Base-by-base conservation (phyloP, 1,140 invertebrate species). In the Euwallacea fornicatus region DNA sequence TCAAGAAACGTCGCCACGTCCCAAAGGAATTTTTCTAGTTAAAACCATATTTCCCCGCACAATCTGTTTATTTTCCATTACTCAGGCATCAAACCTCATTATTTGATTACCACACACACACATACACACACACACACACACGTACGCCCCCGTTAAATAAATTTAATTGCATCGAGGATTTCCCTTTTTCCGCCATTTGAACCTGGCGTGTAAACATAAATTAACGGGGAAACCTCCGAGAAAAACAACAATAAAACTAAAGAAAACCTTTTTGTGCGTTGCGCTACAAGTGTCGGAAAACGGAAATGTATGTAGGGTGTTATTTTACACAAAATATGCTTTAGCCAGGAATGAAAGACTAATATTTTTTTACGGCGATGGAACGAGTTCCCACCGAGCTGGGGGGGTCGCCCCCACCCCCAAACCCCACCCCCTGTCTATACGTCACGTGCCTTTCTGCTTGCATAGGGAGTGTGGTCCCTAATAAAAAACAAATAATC, bases 401-500 rank as follows among this genome's bases (percentile, higher is more conserved):
- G 42, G 53, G 54, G 54, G 54, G 33, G 50, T 43, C 1, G 62
- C 16, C 46, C 15, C 7, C 46, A 43, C 16, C 9, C 9, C 46
- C 13, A 33, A 33, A 42, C 46, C 15, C 7, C 46, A 43, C 16
- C 9, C 9, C 46, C 13, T 10, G 46, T 65, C 61, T 46, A 64
- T 33, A 11, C 55, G 65, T 66, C 65, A 66, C 65, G 65, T 66
- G 65, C 54, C 65, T 58, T 54, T 58, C 58, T 66, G 65, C 65
- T 66, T 66, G 50, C 53, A 66, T 41, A 66, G 65, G 65, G 65
- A 66, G 65, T 66, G 65, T 46, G 65, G 65, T 58, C 55, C 15
- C 15, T 66, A 66, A 66, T 66, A 66, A 66, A 66, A 66, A 66
- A 58, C 65, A 66, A 66, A 66, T 66, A 66, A 66, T 66, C 65